Conservation (phyloP, 2,888 invertebrate genomes). For the Tipula helvola region DNA sequence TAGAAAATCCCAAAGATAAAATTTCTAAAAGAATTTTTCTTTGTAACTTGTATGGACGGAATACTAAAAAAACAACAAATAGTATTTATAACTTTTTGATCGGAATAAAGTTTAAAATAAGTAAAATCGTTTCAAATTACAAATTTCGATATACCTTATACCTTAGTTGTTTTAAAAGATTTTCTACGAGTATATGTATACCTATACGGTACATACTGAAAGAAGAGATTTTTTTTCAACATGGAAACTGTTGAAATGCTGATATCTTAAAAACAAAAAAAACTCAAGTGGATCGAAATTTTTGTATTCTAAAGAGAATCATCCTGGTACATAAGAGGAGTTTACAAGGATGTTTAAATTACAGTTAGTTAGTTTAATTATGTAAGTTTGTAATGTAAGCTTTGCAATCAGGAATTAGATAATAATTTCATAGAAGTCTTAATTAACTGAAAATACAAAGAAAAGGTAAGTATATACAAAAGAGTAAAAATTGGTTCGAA, state of each 20-base stretch:
- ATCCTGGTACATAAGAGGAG: neutral
- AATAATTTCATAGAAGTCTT: too few relatives aligned
- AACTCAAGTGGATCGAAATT: neutral
- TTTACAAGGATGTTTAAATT: neutral
- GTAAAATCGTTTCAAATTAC: neutral
- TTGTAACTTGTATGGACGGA: neutral
- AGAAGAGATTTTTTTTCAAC: neutral
- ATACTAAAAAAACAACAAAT: neutral
- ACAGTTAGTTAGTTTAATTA: neutral
- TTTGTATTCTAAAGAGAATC: neutral
- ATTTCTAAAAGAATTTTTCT: neutral
- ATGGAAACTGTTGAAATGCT: neutral
- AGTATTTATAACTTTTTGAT: neutral
- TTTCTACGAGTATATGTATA: neutral
- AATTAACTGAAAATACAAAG: too few relatives aligned
- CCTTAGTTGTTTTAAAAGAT: neutral
- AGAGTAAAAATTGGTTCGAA: too few relatives aligned
- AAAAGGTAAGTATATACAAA: too few relatives aligned
- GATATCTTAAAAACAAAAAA: neutral
- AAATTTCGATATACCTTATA: neutral
- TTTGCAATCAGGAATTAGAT: too few relatives aligned
- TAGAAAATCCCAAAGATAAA: neutral
- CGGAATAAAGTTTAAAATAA: neutral
- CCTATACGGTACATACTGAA: neutral
- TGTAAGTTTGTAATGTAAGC: too few relatives aligned